A percentile compares a stretch with the other conserved stretches of the same genome.
phyloP scores from a whole-genome alignment of 1,140 invertebrate species.

The Oryzaephilus surinamensis region DNA sequence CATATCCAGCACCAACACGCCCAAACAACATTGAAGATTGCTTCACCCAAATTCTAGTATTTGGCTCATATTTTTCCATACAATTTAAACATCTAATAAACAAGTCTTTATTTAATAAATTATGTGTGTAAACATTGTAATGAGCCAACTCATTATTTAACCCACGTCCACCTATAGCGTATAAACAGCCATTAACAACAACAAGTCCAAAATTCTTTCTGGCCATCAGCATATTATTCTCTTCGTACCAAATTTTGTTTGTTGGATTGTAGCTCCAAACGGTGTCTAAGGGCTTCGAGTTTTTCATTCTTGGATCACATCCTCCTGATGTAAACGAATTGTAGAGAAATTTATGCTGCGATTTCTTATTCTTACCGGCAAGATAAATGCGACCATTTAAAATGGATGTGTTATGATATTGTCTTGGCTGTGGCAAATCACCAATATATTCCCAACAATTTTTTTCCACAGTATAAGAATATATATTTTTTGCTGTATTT shows the following conservation, averaged over 20 bases:
- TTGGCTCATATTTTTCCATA: constrained; percentile 47
- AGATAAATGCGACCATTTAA: constrained; percentile 46
- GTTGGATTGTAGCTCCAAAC: constrained; percentile 53
- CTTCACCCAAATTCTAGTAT: constrained; percentile 41
- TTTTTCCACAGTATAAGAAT: constrained; percentile 41
- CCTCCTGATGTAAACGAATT: too few relatives aligned
- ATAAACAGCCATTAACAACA: constrained; percentile 43
- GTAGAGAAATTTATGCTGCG: background rate
- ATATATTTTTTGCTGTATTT: constrained; percentile 47
- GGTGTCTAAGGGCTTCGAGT: constrained; percentile 43
- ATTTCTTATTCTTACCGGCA: constrained; percentile 36
- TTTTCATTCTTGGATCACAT: constrained; percentile 44
- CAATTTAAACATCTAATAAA: constrained; percentile 42
- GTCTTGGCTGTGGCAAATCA: constrained; percentile 46
- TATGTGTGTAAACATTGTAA: too few relatives aligned
- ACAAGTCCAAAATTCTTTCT: constrained; percentile 50
- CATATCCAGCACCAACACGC: constrained; percentile 43
- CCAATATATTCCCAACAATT: constrained; percentile 48
- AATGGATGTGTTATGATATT: constrained; percentile 47
- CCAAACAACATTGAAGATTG: constrained; percentile 42
- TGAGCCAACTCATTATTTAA: background rate
- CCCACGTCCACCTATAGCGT: constrained; percentile 51
- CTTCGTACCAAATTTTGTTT: constrained; percentile 45
- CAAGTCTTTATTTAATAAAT: too few relatives aligned
- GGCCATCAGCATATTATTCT: constrained; percentile 40